These are phyloP conservation scores for Myotis lucifugus DNA, from an alignment of 2,113 vertebrate genomes.

Conservation along the genomic window DNA sequence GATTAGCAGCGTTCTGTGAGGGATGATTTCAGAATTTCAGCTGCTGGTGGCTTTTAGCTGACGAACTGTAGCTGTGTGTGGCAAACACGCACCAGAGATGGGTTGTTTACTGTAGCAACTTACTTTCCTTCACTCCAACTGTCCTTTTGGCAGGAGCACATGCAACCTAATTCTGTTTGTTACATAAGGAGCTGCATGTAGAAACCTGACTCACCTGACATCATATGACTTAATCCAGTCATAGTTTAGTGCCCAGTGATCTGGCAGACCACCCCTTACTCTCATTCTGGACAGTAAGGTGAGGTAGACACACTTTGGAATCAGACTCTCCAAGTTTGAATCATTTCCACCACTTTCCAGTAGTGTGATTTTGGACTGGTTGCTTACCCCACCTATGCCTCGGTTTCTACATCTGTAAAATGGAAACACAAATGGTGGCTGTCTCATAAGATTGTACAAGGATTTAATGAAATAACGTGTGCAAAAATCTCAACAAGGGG, in stretches of 20 bases:
- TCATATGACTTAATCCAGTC: background rate
- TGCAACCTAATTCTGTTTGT: slow-evolving; percentile 24
- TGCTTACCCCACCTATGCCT: background rate
- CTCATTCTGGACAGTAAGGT: background rate
- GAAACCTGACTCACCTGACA: slow-evolving; percentile 29
- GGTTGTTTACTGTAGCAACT: background rate
- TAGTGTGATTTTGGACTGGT: background rate
- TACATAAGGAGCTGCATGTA: slow-evolving; percentile 35
- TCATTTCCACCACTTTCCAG: background rate
- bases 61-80: background rate
- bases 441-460: background rate
- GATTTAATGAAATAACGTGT: background rate
- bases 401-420: background rate
- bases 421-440: background rate
- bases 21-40: slow-evolving; percentile 27
- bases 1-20: background rate
- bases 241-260: background rate
- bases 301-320: background rate
- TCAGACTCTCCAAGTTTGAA: background rate
- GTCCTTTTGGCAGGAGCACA: background rate
- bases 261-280: background rate
- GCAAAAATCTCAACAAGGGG: background rate
- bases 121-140: background rate
- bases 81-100: background rate
- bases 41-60: background rate